Conservation (phyloP, 2,797 vertebrate species). For the Sebastes dallii region DNA sequence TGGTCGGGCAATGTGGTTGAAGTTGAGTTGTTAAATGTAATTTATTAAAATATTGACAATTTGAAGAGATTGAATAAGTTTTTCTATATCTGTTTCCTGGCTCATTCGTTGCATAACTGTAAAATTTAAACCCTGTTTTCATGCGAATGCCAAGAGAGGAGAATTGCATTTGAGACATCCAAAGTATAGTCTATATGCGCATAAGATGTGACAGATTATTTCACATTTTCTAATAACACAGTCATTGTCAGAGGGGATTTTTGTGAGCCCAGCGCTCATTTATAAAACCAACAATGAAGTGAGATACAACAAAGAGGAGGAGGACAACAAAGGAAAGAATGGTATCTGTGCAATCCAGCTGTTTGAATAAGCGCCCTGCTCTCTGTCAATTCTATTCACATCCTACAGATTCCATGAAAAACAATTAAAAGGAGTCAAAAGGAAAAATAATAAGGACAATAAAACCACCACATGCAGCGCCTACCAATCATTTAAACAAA, state of each 20-base stretch:
- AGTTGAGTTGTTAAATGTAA: neutral
- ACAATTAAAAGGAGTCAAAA: neutral
- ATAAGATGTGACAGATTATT: neutral
- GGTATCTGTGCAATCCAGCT: conserved; percentile 14
- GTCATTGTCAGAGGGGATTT: neutral
- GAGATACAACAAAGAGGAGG: neutral
- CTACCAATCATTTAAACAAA: neutral
- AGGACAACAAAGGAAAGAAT: neutral
- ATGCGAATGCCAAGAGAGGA: neutral
- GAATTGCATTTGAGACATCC: neutral
- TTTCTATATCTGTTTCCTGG: neutral
- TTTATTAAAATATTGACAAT: neutral
- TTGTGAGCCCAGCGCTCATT: neutral
- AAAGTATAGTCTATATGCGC: neutral
- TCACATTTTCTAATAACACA: neutral
- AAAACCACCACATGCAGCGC: neutral
- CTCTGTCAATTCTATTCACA: neutral
- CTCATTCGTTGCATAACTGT: neutral
- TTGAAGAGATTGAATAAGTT: neutral
- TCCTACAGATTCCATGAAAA: neutral
- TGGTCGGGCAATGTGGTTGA: neutral
- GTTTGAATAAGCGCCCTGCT: neutral
- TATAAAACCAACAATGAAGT: neutral
- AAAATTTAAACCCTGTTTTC: neutral
- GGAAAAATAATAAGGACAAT: neutral